Conservation (phyloP, 2,888 invertebrate genomes). For the Pristionchus japonicus region DNA sequence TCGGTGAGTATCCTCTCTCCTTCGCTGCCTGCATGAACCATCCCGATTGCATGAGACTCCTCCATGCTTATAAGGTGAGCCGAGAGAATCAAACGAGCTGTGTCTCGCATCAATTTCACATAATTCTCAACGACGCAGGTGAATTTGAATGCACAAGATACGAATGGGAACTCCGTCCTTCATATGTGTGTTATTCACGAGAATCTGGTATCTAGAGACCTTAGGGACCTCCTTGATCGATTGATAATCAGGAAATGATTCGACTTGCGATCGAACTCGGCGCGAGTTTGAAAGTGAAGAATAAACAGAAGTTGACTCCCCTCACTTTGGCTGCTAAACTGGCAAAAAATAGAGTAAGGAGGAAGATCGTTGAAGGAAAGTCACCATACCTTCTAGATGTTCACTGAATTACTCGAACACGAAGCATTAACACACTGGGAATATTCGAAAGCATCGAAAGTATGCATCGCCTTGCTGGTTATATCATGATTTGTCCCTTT, state of each 20-base stretch:
- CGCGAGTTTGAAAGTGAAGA: constrained; percentile 87
- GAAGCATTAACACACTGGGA: constrained; percentile 98
- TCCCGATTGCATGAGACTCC: constrained; percentile 95
- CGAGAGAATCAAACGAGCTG: too few relatives aligned
- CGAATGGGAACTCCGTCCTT: constrained; percentile 95
- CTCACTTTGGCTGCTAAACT: constrained; percentile 92
- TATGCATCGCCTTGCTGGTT: too few relatives aligned
- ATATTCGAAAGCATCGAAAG: constrained; percentile 83
- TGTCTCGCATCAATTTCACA: neutral
- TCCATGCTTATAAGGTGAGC: constrained; percentile 85
- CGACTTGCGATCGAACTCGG: constrained; percentile 95
- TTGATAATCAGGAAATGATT: constrained; percentile 81
- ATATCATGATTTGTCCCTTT: neutral
- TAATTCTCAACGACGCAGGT: constrained; percentile 78
- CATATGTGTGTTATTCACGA: constrained; percentile 96
- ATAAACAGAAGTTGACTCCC: constrained; percentile 89
- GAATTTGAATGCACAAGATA: constrained; percentile 92
- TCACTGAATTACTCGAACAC: constrained; percentile 95
- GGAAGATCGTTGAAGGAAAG: too few relatives aligned
- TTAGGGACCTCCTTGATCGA: too few relatives aligned
- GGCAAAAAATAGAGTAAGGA: constrained; percentile 84
- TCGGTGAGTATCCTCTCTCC: constrained; percentile 96
- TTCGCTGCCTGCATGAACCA: constrained; percentile 92
- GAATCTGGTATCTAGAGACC: constrained; percentile 80
- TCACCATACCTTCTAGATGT: constrained; percentile 80